Evolutionary conservation across 1,140 invertebrate genomes (phyloP).

Genomic region (Orussus abietinus): DNA sequence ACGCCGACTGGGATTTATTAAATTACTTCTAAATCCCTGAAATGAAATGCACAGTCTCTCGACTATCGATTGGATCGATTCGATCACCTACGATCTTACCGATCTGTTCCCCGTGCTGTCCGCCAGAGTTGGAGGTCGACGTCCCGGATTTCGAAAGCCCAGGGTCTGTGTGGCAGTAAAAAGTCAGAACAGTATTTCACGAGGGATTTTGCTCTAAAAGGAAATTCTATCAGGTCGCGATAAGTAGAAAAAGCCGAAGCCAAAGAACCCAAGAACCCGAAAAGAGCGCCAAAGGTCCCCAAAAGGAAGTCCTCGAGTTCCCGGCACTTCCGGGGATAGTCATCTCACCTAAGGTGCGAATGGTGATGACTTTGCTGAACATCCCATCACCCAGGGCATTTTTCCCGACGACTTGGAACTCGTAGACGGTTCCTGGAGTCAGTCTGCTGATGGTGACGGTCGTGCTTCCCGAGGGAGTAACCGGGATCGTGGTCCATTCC

Average conservation of each 20-base stretch:
- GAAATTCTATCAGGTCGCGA: constrained; percentile 6
- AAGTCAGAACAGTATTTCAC: constrained; percentile 9
- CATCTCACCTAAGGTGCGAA: constrained; percentile 82
- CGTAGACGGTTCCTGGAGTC: constrained; percentile 85
- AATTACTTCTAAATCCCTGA: too few relatives aligned
- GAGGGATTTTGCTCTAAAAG: constrained; percentile 1
- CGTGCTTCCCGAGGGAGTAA: constrained; percentile 86
- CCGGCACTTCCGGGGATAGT: neutral
- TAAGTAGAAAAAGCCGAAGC: constrained; percentile 15
- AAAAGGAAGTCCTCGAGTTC: too few relatives aligned
- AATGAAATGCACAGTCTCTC: too few relatives aligned
- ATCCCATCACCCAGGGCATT: constrained; percentile 92
- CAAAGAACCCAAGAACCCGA: constrained; percentile 16
- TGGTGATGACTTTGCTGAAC: constrained; percentile 87
- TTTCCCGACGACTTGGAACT: constrained; percentile 94
- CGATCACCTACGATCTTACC: too few relatives aligned
- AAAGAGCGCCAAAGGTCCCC: constrained; percentile 15
- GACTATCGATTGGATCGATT: too few relatives aligned
- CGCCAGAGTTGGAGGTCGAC: constrained; percentile 38
- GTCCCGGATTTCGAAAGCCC: constrained; percentile 37
- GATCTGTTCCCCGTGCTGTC: too few relatives aligned
- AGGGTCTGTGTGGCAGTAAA: constrained; percentile 31
- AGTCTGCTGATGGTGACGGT: constrained; percentile 87
- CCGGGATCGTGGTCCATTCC: constrained; percentile 88
- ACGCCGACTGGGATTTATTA: too few relatives aligned